Base-by-base conservation (phyloP, 2,888 invertebrate genomes). In the Cheiracanthium punctorium region DNA sequence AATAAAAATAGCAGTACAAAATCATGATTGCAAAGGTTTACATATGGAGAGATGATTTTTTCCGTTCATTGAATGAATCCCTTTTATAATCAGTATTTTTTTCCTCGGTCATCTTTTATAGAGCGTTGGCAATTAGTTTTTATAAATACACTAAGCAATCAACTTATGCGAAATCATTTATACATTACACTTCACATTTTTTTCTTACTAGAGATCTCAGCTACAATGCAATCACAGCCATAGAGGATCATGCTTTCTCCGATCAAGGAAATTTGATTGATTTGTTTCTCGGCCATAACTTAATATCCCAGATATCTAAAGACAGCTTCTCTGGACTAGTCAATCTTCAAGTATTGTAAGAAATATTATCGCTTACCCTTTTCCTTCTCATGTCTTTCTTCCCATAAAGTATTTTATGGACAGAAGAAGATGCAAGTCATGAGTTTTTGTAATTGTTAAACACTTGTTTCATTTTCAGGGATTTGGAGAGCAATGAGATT, bases 401-500 rank as follows among this genome's bases (percentile, higher is more conserved):
- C 52, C n/a, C 14, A 28, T 33, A 1, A 52, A 10, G 4, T 37
- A n/a, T n/a, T n/a, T n/a, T n/a, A n/a, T n/a, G n/a, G n/a, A n/a
- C n/a, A n/a, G n/a, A n/a, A n/a, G n/a, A n/a, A n/a, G n/a, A n/a
- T n/a, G n/a, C n/a, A n/a, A n/a, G n/a, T n/a, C n/a, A n/a, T n/a
- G n/a, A n/a, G n/a, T 58, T 58, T 20, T n/a, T 58, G 4, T 58
- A 24, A 24, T 7, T 1, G 8, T 58, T 1, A 24, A 24, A 28
- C 20, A 7, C 33, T 75, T n/a, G 12, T 52, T 30, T 74, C 64
- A 52, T 33, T 79, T 70, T 48, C 41, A 88, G 88, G 89, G 96
- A 98, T 92, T 92, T 98, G 91, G 96, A 97, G 92, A 95, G 95
- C 90, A 98, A 98, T 92, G 93, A 94, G 90, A 96, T 98, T 89